Evolutionary conservation across 2,888 invertebrate species (phyloP).

Genomic region (Drosophila neutralis): DNA sequence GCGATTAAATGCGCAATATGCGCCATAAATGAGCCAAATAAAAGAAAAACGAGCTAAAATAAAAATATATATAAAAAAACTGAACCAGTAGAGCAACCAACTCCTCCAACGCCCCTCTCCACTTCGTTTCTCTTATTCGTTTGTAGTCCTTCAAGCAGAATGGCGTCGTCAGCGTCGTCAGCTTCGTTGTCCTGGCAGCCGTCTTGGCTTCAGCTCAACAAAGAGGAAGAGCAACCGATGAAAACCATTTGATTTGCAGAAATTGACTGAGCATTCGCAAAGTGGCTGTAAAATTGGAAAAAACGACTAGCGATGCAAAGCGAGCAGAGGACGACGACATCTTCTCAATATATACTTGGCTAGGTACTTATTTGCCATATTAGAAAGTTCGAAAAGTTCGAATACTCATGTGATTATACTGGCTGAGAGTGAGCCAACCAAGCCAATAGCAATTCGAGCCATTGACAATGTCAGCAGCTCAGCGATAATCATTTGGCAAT

Average conservation of each 20-base stretch:
- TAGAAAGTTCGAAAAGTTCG: conserved; percentile 61
- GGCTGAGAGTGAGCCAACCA: conserved; percentile 35
- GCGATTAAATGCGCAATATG: conserved; percentile 78
- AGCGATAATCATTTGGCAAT: conserved; percentile 64
- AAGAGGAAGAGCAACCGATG: conserved; percentile 25
- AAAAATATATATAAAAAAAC: conserved; percentile 38
- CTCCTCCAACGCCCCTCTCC: not conserved
- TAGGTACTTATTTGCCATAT: conserved; percentile 37
- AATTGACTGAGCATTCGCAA: conserved; percentile 77
- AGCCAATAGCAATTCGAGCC: conserved; percentile 43
- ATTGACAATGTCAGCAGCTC: conserved; percentile 25
- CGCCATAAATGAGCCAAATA: conserved; percentile 78
- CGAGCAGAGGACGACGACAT: not conserved
- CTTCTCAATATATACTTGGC: not conserved
- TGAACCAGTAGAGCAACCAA: conserved; percentile 16
- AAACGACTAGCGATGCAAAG: conserved; percentile 10
- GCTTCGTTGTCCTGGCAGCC: conserved; percentile 52
- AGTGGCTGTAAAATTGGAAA: conserved; percentile 73
- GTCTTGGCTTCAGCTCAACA: conserved; percentile 39
- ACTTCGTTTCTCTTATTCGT: not conserved
- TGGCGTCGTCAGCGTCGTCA: conserved; percentile 11
- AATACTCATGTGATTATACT: conserved; percentile 41
- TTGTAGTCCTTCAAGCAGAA: conserved; percentile 33
- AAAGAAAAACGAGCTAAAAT: conserved; percentile 56
- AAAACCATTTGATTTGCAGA: conserved; percentile 71